phyloP scores from a whole-genome alignment of 1,140 invertebrate species.

The Delia radicum region DNA sequence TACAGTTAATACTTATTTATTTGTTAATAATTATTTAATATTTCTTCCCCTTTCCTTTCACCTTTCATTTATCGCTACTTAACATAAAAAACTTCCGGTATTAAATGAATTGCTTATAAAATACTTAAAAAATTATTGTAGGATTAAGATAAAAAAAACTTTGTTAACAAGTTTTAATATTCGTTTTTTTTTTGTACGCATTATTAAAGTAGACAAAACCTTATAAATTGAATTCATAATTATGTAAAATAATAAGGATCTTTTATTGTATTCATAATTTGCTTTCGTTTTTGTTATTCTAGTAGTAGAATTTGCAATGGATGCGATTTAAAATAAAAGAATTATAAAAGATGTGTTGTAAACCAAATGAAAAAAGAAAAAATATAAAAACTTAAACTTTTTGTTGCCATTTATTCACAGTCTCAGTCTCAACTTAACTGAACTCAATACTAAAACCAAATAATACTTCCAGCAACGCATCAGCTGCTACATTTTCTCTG shows the following conservation, averaged over 20 bases:
- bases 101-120: too few species aligned
- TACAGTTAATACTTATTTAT: too few species aligned
- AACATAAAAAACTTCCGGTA: too few species aligned
- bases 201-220: background rate
- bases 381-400: background rate
- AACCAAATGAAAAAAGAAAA: background rate
- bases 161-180: too few species aligned
- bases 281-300: background rate
- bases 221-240: constrained; percentile 5
- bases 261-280: background rate
- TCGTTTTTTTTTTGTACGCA: background rate
- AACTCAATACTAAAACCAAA: background rate
- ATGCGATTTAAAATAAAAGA: background rate
- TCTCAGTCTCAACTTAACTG: background rate
- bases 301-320: background rate
- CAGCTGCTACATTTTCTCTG: background rate
- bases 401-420: background rate
- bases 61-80: too few species aligned
- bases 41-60: too few species aligned
- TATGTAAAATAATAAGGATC: background rate
- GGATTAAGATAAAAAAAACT: too few species aligned
- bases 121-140: too few species aligned
- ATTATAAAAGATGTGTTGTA: background rate
- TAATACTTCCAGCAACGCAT: constrained; percentile 1
- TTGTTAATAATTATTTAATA: too few species aligned